Conservation (phyloP, 2,797 vertebrate genomes). For the Cynopterus sphinx region DNA sequence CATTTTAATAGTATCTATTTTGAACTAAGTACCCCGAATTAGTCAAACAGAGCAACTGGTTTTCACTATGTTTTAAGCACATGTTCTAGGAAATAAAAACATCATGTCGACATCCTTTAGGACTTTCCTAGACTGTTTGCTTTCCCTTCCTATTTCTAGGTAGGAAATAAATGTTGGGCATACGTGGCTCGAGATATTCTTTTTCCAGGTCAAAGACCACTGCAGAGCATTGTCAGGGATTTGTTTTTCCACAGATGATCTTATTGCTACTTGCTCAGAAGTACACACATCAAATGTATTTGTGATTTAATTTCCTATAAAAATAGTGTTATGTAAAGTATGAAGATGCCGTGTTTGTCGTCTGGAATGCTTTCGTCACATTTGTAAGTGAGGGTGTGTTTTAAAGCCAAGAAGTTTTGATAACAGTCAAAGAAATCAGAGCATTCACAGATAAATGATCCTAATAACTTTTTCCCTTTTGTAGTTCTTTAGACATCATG, state of each 20-base stretch:
- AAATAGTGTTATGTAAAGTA: conserved; percentile 13
- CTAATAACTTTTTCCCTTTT: conserved; percentile 14
- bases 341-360: conserved; percentile 16
- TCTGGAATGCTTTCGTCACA: background rate
- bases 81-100: conserved; percentile 33
- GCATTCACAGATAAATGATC: background rate
- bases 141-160: conserved; percentile 43
- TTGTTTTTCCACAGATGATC: background rate
- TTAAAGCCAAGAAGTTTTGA: conserved; percentile 3
- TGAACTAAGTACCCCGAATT: conserved; percentile 41
- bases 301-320: conserved; percentile 18
- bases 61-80: conserved; percentile 15
- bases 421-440: conserved; percentile 22
- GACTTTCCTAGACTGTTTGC: background rate
- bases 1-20: conserved; percentile 22
- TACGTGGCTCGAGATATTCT: background rate
- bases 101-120: background rate
- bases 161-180: background rate
- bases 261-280: background rate
- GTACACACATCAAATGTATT: background rate
- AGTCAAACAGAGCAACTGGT: conserved; percentile 31
- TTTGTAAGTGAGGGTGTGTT: background rate
- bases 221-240: background rate
- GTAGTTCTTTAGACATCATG: background rate
- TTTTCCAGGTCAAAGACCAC: background rate